Evolutionary conservation across 1,140 invertebrate species (phyloP).

Genomic region (Asbolus verrucosus): DNA sequence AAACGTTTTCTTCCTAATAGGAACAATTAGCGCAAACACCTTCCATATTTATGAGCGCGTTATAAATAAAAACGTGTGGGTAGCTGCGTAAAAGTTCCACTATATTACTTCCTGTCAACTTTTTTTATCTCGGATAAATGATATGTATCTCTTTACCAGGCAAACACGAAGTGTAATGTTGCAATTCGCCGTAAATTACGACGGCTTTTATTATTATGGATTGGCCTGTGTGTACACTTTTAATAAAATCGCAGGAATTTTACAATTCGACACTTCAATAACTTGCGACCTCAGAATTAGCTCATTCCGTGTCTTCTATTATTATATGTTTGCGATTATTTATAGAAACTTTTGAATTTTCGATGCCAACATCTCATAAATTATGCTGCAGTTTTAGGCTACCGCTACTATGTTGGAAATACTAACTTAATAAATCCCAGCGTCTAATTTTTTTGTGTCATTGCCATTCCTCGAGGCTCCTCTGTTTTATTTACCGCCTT

Average conservation of each 20-base stretch:
- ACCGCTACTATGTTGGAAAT: conserved; percentile 6
- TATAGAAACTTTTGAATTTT: conserved; percentile 12
- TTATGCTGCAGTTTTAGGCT: conserved; percentile 27
- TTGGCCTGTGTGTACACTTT: conserved; percentile 7
- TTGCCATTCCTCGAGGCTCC: conserved; percentile 10
- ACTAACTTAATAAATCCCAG: conserved; percentile 19
- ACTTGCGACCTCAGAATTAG: not conserved
- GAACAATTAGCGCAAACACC: conserved; percentile 22
- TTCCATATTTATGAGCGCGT: conserved; percentile 16
- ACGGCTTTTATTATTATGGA: not conserved
- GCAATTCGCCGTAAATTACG: conserved; percentile 10
- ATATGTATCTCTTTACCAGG: conserved; percentile 15
- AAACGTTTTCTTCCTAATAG: not conserved
- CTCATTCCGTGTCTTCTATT: conserved; percentile 12
- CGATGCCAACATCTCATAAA: conserved; percentile 35
- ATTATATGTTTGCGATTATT: conserved; percentile 20
- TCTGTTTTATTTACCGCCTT: not conserved
- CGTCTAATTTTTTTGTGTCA: conserved; percentile 29
- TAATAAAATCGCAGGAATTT: conserved; percentile 11
- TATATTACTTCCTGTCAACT: conserved; percentile 28
- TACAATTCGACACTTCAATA: conserved; percentile 22
- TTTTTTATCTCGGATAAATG: conserved; percentile 24
- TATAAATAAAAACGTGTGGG: conserved; percentile 31
- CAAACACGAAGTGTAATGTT: conserved; percentile 4
- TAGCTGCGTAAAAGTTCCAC: conserved; percentile 16